Conservation (phyloP, 2,113 vertebrate genomes). For the Hylia prasina region DNA sequence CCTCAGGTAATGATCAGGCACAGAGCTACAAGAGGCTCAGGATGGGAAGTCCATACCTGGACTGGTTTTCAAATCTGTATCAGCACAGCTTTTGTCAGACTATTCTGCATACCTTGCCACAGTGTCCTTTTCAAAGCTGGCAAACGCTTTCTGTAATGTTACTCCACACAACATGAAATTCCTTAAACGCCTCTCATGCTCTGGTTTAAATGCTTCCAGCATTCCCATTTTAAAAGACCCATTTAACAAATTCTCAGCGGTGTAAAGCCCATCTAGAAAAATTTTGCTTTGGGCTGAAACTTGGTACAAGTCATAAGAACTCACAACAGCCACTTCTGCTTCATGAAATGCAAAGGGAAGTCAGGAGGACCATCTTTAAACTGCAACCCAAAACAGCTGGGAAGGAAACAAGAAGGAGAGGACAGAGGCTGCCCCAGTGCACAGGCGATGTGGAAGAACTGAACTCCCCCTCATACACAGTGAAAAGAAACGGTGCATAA, state of each 20-base stretch:
- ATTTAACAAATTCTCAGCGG: neutral
- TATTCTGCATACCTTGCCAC: neutral
- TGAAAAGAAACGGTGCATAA: neutral
- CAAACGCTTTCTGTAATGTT: neutral
- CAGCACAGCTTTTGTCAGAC: neutral
- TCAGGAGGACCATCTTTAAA: neutral
- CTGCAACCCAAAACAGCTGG: neutral
- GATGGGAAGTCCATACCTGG: fast-evolving
- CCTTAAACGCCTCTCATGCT: neutral
- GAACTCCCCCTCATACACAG: neutral
- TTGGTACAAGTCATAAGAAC: neutral
- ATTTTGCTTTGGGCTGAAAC: neutral
- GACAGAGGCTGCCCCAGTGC: neutral
- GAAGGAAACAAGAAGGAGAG: neutral
- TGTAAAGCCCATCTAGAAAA: neutral
- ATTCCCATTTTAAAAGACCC: neutral
- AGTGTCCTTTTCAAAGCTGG: neutral
- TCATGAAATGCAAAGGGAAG: neutral
- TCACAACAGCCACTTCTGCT: neutral
- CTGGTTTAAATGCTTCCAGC: neutral
- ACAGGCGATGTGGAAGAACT: fast-evolving
- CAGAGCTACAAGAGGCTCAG: neutral
- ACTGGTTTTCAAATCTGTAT: neutral
- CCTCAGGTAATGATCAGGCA: neutral
- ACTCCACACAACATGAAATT: neutral